A percentile compares a stretch with the other conserved stretches of the same genome.
phyloP scores from a whole-genome alignment of 2,797 vertebrate species.

The Rhinophrynus dorsalis region DNA sequence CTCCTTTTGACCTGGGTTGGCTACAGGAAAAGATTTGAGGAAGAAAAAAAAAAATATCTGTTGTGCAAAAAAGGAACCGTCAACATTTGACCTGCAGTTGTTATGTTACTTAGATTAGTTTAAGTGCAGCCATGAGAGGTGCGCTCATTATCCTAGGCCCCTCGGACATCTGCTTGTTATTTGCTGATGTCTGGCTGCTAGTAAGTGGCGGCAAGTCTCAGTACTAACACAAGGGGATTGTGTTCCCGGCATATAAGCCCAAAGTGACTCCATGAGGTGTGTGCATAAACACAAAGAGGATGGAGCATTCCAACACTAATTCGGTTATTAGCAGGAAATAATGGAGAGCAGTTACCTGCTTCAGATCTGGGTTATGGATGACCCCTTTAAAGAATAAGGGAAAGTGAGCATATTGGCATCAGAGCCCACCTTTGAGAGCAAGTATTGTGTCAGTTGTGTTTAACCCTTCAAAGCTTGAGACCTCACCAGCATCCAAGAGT shows the following conservation, averaged over 20 bases:
- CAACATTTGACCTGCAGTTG: constrained; percentile 67
- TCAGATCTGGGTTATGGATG: not conserved
- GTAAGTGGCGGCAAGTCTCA: constrained; percentile 40
- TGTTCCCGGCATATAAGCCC: constrained; percentile 22
- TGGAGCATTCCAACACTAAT: not conserved
- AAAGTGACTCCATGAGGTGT: constrained; percentile 29
- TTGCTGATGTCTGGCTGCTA: constrained; percentile 41
- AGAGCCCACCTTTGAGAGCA: not conserved
- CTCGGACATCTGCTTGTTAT: constrained; percentile 41
- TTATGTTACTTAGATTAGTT: constrained; percentile 58
- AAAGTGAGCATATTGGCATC: not conserved
- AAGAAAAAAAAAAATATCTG: constrained; percentile 60
- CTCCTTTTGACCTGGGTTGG: constrained; percentile 66
- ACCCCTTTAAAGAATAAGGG: no score
- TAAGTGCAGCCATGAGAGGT: constrained; percentile 49
- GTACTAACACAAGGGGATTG: constrained; percentile 40
- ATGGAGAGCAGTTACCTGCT: constrained; percentile 2
- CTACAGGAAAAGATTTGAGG: constrained; percentile 72
- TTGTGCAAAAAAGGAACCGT: constrained; percentile 56
- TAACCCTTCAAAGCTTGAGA: no score
- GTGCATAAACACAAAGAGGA: not conserved
- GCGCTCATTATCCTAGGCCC: constrained; percentile 25
- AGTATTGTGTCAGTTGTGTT: no score
- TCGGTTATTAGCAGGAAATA: constrained; percentile 13
- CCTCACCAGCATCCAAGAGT: no score